Percentiles rank a stretch among this genome's conserved stretches.
Evolutionary conservation across 2,797 vertebrate genomes (phyloP).

Genomic region (Rhinogobio ventralis): DNA sequence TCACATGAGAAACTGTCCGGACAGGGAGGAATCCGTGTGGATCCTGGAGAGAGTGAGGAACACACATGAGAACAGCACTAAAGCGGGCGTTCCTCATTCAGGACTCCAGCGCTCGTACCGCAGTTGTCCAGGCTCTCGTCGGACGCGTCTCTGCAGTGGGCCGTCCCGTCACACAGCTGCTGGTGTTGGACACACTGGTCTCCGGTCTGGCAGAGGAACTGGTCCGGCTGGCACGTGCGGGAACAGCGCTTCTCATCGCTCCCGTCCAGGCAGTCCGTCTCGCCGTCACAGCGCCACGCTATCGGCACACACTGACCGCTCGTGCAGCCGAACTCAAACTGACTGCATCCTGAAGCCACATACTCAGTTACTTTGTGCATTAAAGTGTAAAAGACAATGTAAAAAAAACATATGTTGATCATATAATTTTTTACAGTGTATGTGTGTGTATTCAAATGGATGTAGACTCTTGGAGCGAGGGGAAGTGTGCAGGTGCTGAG

Average conservation of each 20-base stretch:
- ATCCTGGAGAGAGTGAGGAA: slow-evolving; percentile 70
- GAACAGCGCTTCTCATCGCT: slow-evolving; percentile 84
- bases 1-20: slow-evolving; percentile 80
- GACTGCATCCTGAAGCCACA: slow-evolving; percentile 72
- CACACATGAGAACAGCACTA: not conserved
- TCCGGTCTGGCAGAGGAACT: slow-evolving; percentile 74
- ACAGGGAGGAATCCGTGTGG: slow-evolving; percentile 79
- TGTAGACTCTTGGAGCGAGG: too few species aligned
- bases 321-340: slow-evolving; percentile 79
- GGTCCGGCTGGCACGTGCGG: slow-evolving; percentile 70
- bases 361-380: not conserved
- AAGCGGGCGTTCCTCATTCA: not conserved
- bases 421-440: too few species aligned
- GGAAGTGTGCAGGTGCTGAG: too few species aligned
- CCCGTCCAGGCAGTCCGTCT: slow-evolving; percentile 85
- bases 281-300: slow-evolving; percentile 87
- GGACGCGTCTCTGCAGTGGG: slow-evolving; percentile 84
- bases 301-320: slow-evolving; percentile 82
- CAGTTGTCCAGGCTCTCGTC: slow-evolving; percentile 85
- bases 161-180: slow-evolving; percentile 83
- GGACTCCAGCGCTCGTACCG: slow-evolving; percentile 69
- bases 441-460: too few species aligned
- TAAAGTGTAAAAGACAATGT: too few species aligned
- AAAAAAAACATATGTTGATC: too few species aligned
- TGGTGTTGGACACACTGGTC: slow-evolving; percentile 79